Conservation (phyloP, 1,140 invertebrate species). For the Tetramorium parvispinum region DNA sequence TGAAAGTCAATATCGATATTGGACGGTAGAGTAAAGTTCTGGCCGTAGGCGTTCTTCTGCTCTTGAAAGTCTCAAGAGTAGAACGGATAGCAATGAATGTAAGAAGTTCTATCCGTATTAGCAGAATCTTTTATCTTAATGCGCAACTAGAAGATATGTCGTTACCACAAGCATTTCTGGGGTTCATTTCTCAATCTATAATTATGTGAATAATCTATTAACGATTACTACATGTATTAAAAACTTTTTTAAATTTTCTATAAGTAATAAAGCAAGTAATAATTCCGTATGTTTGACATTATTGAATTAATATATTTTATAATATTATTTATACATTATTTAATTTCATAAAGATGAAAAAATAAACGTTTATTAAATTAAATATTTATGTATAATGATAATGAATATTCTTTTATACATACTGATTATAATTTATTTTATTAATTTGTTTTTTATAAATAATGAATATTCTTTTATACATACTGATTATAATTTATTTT, state of each 20-base stretch:
- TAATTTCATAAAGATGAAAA: no score
- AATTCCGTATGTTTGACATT: not conserved
- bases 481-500: not conserved
- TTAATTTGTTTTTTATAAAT: no score
- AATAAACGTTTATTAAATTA: no score
- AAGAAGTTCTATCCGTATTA: slow-evolving; percentile 34
- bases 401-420: no score
- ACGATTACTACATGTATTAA: not conserved
- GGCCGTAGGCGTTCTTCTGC: slow-evolving; percentile 22
- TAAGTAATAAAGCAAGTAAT: not conserved
- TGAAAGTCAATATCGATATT: slow-evolving; percentile 60
- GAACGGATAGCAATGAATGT: slow-evolving; percentile 32
- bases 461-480: no score
- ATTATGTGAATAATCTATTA: not conserved
- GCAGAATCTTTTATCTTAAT: slow-evolving; percentile 22
- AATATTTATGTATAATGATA: no score
- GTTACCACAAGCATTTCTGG: not conserved
- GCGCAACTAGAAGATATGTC: not conserved
- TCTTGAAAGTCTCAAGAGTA: slow-evolving; percentile 26
- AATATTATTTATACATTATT: slow-evolving; percentile 22
- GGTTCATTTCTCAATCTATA: not conserved
- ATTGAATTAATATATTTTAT: not conserved
- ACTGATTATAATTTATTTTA: not conserved
- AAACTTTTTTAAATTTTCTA: not conserved
- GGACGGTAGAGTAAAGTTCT: slow-evolving; percentile 7